Evolutionary conservation across 2,113 vertebrate species (phyloP).

Genomic region (Ammodytes marinus): DNA sequence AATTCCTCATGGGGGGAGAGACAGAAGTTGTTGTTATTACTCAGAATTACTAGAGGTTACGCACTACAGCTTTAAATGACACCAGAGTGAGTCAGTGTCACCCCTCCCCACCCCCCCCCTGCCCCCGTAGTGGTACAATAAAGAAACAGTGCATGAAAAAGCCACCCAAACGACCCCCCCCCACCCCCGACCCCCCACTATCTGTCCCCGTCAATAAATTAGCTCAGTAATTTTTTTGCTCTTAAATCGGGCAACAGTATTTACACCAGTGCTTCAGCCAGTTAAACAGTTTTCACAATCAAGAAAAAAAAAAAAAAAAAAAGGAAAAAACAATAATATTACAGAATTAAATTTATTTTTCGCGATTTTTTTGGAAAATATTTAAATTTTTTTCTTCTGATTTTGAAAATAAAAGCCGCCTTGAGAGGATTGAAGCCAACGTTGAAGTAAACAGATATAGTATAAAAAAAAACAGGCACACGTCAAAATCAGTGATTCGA

Average conservation of each 20-base stretch:
- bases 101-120: too few species aligned
- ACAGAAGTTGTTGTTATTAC: too few species aligned
- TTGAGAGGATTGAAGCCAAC: neutral
- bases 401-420: constrained; percentile 6
- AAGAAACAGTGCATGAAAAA: constrained; percentile 36
- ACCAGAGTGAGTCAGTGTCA: neutral
- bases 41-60: too few species aligned
- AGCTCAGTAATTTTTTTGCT: constrained; percentile 29
- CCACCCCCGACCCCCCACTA: neutral
- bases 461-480: constrained; percentile 26
- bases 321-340: neutral
- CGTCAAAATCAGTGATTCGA: neutral
- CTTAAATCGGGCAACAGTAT: constrained; percentile 36
- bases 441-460: neutral
- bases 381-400: neutral
- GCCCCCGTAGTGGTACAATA: constrained; percentile 56
- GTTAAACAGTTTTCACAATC: constrained; percentile 13
- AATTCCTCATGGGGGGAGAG: too few species aligned
- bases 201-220: constrained; percentile 63
- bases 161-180: too few species aligned
- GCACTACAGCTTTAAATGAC: neutral
- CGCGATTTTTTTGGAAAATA: too few species aligned
- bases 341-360: too few species aligned
- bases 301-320: constrained; percentile 8
- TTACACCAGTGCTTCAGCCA: constrained; percentile 73